phyloP scores from a whole-genome alignment of 2,888 invertebrate genomes.

The Caenorhabditis sp. region DNA sequence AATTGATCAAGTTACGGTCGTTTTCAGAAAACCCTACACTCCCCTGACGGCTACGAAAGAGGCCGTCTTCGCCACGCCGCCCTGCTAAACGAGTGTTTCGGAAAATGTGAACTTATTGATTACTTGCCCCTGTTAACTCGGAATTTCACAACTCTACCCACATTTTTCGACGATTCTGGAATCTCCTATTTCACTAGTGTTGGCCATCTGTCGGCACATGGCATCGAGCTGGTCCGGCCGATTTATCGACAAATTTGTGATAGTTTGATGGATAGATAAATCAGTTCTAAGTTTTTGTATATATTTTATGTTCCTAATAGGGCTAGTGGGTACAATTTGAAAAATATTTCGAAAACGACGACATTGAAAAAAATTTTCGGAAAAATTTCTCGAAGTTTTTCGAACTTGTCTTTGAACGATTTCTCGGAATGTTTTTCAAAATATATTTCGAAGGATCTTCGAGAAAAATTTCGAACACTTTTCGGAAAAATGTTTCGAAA shows the following conservation, averaged over 20 bases:
- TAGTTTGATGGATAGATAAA: constrained; percentile 1
- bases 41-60: not conserved
- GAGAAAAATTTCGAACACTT: too few species aligned
- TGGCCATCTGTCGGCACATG: constrained; percentile 16
- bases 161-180: constrained; percentile 5
- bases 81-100: constrained; percentile 8
- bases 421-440: too few species aligned
- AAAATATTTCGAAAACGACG: too few species aligned
- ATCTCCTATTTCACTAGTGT: constrained; percentile 13
- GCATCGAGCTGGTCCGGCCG: constrained; percentile 17
- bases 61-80: constrained; percentile 7
- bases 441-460: too few species aligned
- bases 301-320: too few species aligned
- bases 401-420: too few species aligned
- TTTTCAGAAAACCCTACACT: constrained; percentile 20
- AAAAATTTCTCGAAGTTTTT: too few species aligned
- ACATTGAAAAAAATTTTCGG: too few species aligned
- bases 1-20: not conserved
- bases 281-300: too few species aligned
- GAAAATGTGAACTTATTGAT: constrained; percentile 32
- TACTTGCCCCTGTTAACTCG: not conserved
- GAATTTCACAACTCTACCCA: not conserved
- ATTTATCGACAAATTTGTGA: constrained; percentile 10
- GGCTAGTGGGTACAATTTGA: too few species aligned
- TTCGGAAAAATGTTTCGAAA: too few species aligned